phyloP scores from a whole-genome alignment of 2,888 invertebrate genomes.

The Sycophila texana region DNA sequence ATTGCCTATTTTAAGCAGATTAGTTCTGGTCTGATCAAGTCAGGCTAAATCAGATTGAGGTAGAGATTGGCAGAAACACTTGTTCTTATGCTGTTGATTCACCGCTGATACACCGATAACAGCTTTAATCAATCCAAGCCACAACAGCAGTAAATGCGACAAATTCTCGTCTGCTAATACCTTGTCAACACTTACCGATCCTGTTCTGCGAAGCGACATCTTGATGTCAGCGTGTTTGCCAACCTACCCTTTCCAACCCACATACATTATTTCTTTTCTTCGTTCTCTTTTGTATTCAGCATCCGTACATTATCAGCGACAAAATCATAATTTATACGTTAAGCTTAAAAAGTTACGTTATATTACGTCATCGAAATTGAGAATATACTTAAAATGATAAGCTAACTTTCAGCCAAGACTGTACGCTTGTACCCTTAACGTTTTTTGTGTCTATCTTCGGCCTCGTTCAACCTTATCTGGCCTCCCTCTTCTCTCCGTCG shows the following conservation, averaged over 20 bases:
- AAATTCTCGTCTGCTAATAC: too few species aligned
- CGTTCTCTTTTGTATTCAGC: background rate
- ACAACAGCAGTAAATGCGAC: too few species aligned
- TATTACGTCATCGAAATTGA: background rate
- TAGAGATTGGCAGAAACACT: background rate
- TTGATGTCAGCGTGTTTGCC: too few species aligned
- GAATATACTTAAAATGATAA: background rate
- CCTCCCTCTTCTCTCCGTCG: slow-evolving; percentile 3
- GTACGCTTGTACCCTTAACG: slow-evolving; percentile 38
- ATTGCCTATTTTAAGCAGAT: background rate
- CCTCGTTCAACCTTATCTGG: background rate
- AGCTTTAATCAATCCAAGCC: slow-evolving; percentile 1
- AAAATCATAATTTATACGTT: too few species aligned
- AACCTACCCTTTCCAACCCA: too few species aligned
- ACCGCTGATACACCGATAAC: background rate
- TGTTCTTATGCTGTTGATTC: slow-evolving; percentile 12
- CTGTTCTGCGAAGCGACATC: too few species aligned
- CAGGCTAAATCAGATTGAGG: too few species aligned
- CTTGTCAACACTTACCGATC: too few species aligned
- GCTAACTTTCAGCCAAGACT: slow-evolving; percentile 46
- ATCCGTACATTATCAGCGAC: background rate
- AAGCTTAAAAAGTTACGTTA: background rate
- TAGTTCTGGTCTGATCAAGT: background rate
- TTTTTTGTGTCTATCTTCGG: slow-evolving; percentile 25
- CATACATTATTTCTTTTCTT: too few species aligned